A percentile compares a stretch with the other conserved stretches of the same genome.
Evolutionary conservation across 2,888 invertebrate species (phyloP).

Genomic region (Allolobophora icterica): DNA sequence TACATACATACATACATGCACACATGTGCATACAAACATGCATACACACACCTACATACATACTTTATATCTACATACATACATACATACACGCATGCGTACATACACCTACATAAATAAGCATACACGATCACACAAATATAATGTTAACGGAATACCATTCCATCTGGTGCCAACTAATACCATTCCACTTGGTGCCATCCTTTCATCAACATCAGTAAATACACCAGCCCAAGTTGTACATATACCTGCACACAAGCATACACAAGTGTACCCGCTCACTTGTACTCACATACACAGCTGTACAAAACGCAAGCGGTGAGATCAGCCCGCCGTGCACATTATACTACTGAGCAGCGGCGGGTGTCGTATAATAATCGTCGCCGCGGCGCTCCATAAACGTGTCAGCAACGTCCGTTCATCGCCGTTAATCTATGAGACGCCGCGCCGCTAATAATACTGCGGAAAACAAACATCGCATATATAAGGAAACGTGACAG

Average conservation of each 20-base stretch:
- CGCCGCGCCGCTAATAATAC: conserved; percentile 4
- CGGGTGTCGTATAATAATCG: background rate
- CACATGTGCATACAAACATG: no score
- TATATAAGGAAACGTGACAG: background rate
- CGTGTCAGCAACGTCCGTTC: background rate
- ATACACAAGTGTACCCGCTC: no score
- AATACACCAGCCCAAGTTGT: no score
- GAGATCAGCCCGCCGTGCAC: background rate
- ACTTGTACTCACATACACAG: no score
- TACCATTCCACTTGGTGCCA: no score
- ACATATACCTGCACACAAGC: no score
- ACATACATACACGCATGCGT: conserved; percentile 20
- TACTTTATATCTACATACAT: background rate
- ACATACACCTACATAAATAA: background rate
- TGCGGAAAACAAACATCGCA: background rate
- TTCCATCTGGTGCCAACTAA: background rate
- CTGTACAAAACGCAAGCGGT: background rate
- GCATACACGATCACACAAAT: conserved; percentile 5
- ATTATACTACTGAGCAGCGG: background rate
- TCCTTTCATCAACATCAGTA: no score
- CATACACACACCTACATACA: background rate
- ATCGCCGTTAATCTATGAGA: background rate
- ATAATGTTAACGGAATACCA: background rate
- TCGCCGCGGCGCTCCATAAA: background rate
- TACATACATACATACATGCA: no score